These are phyloP conservation scores for Diaprepes abbreviatus DNA, from an alignment of 2,888 invertebrate species.

Conservation along the genomic window DNA sequence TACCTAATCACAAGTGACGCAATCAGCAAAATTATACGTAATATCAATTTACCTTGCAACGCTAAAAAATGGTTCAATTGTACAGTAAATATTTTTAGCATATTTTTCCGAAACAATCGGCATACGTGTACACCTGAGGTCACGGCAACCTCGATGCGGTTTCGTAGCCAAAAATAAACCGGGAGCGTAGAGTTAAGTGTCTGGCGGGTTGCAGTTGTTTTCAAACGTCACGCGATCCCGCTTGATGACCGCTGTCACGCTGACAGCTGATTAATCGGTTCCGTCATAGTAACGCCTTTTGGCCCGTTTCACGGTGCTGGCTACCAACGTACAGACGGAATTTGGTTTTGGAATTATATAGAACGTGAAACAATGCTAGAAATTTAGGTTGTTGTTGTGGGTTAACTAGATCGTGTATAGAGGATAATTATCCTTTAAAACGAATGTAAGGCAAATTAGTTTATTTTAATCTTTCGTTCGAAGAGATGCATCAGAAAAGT, in stretches of 20 bases:
- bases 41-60: no score
- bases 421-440: no score
- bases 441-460: no score
- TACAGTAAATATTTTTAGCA: no score
- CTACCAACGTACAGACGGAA: background rate
- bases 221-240: constrained; percentile 57
- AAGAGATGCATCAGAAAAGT: no score
- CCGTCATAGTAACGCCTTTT: constrained; percentile 42
- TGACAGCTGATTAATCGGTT: constrained; percentile 62
- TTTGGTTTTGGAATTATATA: background rate
- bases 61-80: no score
- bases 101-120: constrained; percentile 1
- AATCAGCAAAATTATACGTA: no score
- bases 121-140: constrained; percentile 14
- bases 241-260: constrained; percentile 61
- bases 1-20: no score
- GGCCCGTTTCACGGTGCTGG: constrained; percentile 6
- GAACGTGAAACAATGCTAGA: constrained; percentile 1
- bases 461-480: no score
- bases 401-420: background rate
- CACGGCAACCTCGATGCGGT: constrained; percentile 18
- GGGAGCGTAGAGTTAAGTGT: constrained; percentile 23
- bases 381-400: background rate
- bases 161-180: constrained; percentile 26
- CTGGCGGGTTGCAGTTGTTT: constrained; percentile 53